These are phyloP conservation scores for Falco concolor DNA, from an alignment of 2,797 vertebrate genomes.

Conservation along the genomic window DNA sequence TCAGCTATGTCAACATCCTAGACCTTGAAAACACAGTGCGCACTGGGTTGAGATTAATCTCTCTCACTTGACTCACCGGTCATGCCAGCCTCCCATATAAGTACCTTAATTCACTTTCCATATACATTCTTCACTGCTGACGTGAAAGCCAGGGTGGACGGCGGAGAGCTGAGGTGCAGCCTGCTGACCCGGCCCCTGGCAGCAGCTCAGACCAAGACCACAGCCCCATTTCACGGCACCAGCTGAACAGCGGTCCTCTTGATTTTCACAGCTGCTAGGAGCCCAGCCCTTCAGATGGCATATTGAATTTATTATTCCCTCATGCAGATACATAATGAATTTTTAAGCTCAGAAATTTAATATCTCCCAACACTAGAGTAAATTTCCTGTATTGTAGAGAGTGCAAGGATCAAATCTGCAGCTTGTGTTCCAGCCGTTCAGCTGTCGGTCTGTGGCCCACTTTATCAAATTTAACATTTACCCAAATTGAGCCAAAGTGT, in stretches of 20 bases:
- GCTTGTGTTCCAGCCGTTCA: background rate
- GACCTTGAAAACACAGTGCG: background rate
- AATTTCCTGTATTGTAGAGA: background rate
- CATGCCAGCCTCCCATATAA: background rate
- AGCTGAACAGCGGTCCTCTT: background rate
- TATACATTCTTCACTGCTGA: background rate
- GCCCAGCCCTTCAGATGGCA: background rate
- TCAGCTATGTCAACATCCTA: background rate
- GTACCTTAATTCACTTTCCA: background rate
- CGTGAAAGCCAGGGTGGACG: background rate
- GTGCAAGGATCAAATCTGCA: background rate
- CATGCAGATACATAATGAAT: background rate
- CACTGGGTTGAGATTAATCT: background rate
- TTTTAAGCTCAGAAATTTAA: background rate
- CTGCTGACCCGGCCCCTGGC: background rate
- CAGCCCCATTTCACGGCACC: background rate
- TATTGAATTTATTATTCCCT: background rate
- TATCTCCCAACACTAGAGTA: background rate
- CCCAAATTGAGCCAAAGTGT: background rate
- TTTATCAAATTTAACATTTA: background rate
- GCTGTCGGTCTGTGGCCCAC: background rate
- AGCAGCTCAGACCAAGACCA: background rate
- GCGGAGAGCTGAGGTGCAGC: rapidly evolving
- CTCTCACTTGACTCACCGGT: background rate
- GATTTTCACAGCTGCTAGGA: background rate